Percentiles rank a stretch among this genome's conserved stretches.
phyloP scores from a whole-genome alignment of 1,140 invertebrate genomes.

The Trichonephila clavata region DNA sequence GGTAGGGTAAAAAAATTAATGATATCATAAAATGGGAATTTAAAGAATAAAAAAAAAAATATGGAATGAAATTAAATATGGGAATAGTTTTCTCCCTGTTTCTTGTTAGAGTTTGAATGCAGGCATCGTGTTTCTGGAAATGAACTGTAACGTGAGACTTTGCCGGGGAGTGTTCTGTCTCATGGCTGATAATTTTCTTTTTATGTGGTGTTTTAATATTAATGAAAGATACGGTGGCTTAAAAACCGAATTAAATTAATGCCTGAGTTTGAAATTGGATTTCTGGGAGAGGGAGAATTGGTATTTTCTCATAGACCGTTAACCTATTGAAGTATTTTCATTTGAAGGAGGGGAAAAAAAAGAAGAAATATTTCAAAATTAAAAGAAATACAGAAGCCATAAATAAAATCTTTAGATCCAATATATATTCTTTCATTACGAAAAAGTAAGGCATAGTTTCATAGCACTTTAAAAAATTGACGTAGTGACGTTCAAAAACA shows the following conservation, averaged over 20 bases:
- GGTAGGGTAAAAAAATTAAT: slow-evolving; percentile 6
- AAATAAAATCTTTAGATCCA: too few species aligned
- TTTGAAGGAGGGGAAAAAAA: too few species aligned
- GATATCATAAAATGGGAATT: background rate
- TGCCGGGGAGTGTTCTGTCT: background rate
- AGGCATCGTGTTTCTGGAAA: background rate
- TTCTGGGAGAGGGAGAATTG: too few species aligned
- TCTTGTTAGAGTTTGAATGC: background rate
- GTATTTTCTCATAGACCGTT: too few species aligned
- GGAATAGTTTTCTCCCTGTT: background rate
- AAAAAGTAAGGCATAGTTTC: too few species aligned
- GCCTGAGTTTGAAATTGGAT: background rate
- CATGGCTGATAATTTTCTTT: background rate
- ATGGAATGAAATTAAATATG: background rate
- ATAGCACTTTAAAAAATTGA: too few species aligned
- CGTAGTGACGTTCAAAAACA: too few species aligned
- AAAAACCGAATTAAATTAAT: background rate
- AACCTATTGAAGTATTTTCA: too few species aligned
- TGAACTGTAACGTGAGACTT: slow-evolving; percentile 15
- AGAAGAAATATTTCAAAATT: too few species aligned
- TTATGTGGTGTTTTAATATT: background rate
- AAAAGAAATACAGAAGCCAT: too few species aligned
- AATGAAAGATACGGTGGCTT: background rate
- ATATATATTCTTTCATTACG: too few species aligned
- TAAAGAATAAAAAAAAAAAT: background rate